A percentile compares a stretch with the other conserved stretches of the same genome.
These are phyloP conservation scores for Steinernema hermaphroditum DNA, from an alignment of 2,888 invertebrate genomes.

Conservation along the genomic window DNA sequence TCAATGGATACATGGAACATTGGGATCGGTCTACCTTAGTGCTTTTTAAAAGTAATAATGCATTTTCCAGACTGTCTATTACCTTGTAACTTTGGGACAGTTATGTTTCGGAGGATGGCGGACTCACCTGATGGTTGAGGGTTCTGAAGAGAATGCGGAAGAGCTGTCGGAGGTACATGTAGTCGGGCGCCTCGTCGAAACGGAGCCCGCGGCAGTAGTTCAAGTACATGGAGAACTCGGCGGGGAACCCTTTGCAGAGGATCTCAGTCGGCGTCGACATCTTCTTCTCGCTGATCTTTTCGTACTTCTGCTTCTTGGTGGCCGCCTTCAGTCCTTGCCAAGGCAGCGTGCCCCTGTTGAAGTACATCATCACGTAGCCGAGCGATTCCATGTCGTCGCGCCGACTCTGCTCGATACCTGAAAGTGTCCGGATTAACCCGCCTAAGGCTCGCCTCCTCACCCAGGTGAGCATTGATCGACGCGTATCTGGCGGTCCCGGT, in stretches of 20 bases:
- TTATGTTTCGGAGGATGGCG: too few species aligned
- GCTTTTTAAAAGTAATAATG: too few species aligned
- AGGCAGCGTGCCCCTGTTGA: constrained; percentile 94
- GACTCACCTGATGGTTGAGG: constrained; percentile 87
- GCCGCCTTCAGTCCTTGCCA: constrained; percentile 99
- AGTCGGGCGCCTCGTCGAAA: constrained; percentile 97
- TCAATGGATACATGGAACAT: too few species aligned
- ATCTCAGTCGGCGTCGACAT: constrained; percentile 90
- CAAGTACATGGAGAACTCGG: constrained; percentile 98
- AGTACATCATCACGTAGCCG: constrained; percentile 99
- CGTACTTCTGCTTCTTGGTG: constrained; percentile 98
- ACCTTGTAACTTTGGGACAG: too few species aligned
- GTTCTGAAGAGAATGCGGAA: constrained; percentile 98
- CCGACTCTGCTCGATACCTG: constrained; percentile 73
- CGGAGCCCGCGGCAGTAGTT: constrained; percentile 96
- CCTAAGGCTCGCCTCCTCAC: too few species aligned
- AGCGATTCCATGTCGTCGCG: constrained; percentile 99
- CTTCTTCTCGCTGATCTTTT: constrained; percentile 98
- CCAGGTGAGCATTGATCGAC: constrained; percentile 97
- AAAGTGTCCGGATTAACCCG: too few species aligned
- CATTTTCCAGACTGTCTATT: too few species aligned
- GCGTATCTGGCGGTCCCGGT: constrained; percentile 97
- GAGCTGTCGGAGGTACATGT: constrained; percentile 97
- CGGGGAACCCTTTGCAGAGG: constrained; percentile 85
- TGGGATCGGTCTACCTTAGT: too few species aligned